Conservation (phyloP, 2,113 vertebrate genomes). For the Otocyon megalotis region DNA sequence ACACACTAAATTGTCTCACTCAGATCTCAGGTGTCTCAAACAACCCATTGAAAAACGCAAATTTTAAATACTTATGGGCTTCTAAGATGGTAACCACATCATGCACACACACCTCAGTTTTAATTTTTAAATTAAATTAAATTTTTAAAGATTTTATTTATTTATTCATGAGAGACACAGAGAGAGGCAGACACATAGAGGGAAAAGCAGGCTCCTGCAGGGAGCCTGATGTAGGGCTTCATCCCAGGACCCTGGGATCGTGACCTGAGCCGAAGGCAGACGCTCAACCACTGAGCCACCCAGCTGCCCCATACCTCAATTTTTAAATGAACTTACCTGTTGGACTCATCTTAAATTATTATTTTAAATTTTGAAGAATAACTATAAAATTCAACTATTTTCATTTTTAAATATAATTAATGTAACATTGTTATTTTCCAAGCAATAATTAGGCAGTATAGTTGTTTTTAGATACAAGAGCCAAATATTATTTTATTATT, state of each 20-base stretch:
- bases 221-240: no score
- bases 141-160: no score
- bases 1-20: not conserved
- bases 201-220: no score
- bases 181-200: no score
- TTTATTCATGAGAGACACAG: no score
- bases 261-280: no score
- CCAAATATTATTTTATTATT: not conserved
- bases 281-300: no score
- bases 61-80: not conserved
- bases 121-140: no score
- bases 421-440: not conserved
- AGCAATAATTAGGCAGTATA: not conserved
- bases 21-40: not conserved
- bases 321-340: not conserved
- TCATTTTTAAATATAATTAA: not conserved
- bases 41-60: not conserved
- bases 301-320: not conserved
- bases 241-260: no score
- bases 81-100: not conserved
- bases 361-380: not conserved
- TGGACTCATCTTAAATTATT: not conserved
- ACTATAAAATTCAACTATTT: not conserved
- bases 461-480: not conserved
- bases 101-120: not conserved